Conservation (phyloP, 1,140 invertebrate genomes). For the Leptopilina clavipes region DNA sequence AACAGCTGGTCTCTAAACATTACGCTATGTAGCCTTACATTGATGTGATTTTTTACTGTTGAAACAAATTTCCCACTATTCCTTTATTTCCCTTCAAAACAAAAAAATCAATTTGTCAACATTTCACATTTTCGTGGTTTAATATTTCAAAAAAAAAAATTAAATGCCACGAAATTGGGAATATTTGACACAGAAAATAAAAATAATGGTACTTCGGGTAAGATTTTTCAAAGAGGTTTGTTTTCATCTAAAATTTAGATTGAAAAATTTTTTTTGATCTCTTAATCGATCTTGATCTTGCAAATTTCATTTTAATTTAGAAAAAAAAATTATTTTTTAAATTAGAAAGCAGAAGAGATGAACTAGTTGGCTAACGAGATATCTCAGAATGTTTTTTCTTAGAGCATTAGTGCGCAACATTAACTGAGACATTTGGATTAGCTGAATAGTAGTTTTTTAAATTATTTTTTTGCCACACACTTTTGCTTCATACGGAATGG, state of each 20-base stretch:
- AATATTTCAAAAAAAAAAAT: background rate
- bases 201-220: background rate
- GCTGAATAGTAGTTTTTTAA: too few relatives aligned
- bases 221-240: conserved; percentile 24
- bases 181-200: background rate
- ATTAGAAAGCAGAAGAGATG: too few relatives aligned
- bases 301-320: too few relatives aligned
- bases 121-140: conserved; percentile 1
- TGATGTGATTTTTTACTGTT: conserved; percentile 64
- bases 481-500: too few relatives aligned
- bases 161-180: conserved; percentile 3
- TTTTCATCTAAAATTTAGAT: background rate
- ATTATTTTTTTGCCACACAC: too few relatives aligned
- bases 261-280: background rate
- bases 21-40: conserved; percentile 76
- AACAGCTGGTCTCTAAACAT: conserved; percentile 70
- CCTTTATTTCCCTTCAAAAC: background rate
- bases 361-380: too few relatives aligned
- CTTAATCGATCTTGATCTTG: background rate
- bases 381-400: too few relatives aligned
- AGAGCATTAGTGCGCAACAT: too few relatives aligned
- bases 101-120: background rate
- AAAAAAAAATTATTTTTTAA: too few relatives aligned
- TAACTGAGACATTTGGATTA: too few relatives aligned
- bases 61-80: conserved; percentile 41